These are phyloP conservation scores for Leptinotarsa tumamoca DNA, from an alignment of 2,888 invertebrate species.

Conservation along the genomic window DNA sequence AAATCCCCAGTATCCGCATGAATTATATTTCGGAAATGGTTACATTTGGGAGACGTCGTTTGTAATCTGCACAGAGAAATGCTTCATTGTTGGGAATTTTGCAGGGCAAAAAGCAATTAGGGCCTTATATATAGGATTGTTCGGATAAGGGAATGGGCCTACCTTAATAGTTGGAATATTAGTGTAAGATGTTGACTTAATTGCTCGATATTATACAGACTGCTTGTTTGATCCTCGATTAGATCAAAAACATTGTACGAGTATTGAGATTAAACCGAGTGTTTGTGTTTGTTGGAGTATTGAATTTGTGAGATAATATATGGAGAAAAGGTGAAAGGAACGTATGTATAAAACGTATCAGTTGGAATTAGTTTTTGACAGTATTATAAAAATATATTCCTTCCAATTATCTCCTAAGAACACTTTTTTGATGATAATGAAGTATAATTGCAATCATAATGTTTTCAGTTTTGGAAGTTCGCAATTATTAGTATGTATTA, in stretches of 20 bases:
- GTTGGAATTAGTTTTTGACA: too few species aligned
- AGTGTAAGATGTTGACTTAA: slow-evolving; percentile 1
- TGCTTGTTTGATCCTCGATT: background rate
- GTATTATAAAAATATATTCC: too few species aligned
- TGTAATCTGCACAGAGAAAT: slow-evolving; percentile 6
- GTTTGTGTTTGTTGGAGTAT: too few species aligned
- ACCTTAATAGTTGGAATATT: slow-evolving; percentile 7
- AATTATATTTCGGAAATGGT: slow-evolving; percentile 16
- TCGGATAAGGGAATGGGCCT: background rate
- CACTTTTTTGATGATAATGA: too few species aligned
- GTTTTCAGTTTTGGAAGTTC: too few species aligned
- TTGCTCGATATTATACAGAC: background rate
- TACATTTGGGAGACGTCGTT: slow-evolving; percentile 3
- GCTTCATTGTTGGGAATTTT: slow-evolving; percentile 1
- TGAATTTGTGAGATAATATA: too few species aligned
- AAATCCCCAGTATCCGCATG: slow-evolving; percentile 4
- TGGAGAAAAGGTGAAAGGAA: too few species aligned
- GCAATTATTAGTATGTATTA: too few species aligned
- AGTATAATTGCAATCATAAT: too few species aligned
- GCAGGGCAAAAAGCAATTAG: slow-evolving; percentile 22
- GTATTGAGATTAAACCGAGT: too few species aligned
- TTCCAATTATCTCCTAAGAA: too few species aligned
- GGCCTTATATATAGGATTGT: slow-evolving; percentile 11
- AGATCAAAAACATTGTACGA: background rate
- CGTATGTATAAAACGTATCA: too few species aligned